These are phyloP conservation scores for Catocala nupta DNA, from an alignment of 2,888 invertebrate species.

Conservation along the genomic window DNA sequence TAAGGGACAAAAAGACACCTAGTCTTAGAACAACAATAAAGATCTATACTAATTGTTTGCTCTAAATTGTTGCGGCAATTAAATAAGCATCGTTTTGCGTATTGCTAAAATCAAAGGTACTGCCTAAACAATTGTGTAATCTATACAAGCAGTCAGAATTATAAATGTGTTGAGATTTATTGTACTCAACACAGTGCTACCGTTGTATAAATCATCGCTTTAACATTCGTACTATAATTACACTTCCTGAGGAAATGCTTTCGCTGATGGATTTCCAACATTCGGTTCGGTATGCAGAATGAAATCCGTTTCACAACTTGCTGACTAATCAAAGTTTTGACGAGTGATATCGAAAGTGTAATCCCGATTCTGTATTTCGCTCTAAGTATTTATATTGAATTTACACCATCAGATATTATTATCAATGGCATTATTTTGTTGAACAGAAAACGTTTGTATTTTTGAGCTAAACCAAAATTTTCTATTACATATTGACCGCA, in stretches of 20 bases:
- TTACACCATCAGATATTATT: background rate
- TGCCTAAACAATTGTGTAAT: background rate
- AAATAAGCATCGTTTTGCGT: too few species aligned
- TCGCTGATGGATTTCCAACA: conserved; percentile 41
- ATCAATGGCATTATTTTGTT: too few species aligned
- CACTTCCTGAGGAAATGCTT: conserved; percentile 41
- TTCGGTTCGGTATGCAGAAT: conserved; percentile 20
- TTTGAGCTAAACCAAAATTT: too few species aligned
- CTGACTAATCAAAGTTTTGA: background rate
- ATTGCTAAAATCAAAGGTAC: too few species aligned
- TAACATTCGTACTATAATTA: conserved; percentile 46
- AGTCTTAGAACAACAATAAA: too few species aligned
- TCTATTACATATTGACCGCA: too few species aligned
- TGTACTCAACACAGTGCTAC: conserved; percentile 5
- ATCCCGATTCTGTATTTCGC: background rate
- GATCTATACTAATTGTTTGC: too few species aligned
- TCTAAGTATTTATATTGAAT: background rate
- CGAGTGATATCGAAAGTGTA: background rate
- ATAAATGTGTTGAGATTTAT: background rate
- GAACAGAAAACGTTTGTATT: too few species aligned
- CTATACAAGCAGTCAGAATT: background rate
- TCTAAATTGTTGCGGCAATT: too few species aligned
- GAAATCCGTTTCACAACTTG: conserved; percentile 10
- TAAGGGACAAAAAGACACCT: too few species aligned
- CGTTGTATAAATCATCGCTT: conserved; percentile 32